These are phyloP conservation scores for Microctenopoma lineatum DNA, from an alignment of 2,797 vertebrate genomes.

Conservation along the genomic window DNA sequence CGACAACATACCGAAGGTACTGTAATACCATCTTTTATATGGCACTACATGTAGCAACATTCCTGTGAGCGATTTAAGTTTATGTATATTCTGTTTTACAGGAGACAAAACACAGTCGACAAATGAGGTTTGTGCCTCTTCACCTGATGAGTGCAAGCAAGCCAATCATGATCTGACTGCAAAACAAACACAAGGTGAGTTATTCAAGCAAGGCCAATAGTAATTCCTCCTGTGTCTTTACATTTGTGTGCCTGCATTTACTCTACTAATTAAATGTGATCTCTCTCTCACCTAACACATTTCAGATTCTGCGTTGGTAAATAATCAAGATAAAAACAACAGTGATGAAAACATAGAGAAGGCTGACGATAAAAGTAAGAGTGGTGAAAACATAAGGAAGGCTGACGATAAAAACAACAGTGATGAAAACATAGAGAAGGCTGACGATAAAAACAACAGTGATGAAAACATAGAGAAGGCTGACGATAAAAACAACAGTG, in stretches of 20 bases:
- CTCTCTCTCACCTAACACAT: neutral
- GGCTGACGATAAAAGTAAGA: neutral
- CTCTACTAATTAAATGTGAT: neutral
- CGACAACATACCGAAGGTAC: conserved; percentile 11
- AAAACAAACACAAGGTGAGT: conserved; percentile 32
- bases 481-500: neutral
- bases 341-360: neutral
- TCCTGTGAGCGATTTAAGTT: neutral
- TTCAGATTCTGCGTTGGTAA: conserved; percentile 7
- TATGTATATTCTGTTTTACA: neutral
- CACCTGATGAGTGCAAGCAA: neutral
- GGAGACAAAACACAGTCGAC: conserved; percentile 2
- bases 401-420: no score
- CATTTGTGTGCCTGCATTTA: conserved; percentile 3
- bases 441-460: neutral
- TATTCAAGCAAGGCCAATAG: neutral
- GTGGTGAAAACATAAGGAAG: no score
- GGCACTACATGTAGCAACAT: neutral
- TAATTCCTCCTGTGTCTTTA: neutral
- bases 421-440: no score
- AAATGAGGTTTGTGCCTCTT: no score
- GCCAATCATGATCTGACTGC: neutral
- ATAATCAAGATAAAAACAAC: neutral
- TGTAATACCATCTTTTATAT: neutral
- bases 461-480: neutral